Evolutionary conservation across 2,888 invertebrate genomes (phyloP), one percentile per base, ranked within the genome.

Genomic region (Spisula solida): DNA sequence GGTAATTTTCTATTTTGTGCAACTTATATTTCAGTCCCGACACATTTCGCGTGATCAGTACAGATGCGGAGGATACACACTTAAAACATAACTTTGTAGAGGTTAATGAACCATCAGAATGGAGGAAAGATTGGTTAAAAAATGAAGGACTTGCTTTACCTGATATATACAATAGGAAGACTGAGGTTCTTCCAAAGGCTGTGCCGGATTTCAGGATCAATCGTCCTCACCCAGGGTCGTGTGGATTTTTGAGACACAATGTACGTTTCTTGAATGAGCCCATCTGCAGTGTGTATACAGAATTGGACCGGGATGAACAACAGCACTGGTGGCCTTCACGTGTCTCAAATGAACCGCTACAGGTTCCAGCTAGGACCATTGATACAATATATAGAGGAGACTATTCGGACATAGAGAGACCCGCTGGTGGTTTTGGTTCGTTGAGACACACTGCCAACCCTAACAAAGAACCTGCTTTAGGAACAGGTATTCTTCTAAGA

Each of bases 231-330:
- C 95, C 96, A n/a, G 88, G 86, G 12, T 91, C 92, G 18, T 95
- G 95, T 88, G 94, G 94, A 16, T 96, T 96, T 92, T 91, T 96
- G 10, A 87, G 95, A n/a, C 94, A 95, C 56, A 95, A 96, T 94
- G 96, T 95, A 2, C 87, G 94, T 31, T 90, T 95, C 10, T 90
- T 96, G 66, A 96, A 96, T 92, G 96, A 95, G 81, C 96, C 96
- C 20, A 93, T 96, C 25, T 96, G 96, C 91, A 93, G 94, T 90
- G 96, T 96, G 2, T 92, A 93, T 87, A 96, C 96, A 29, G 88
- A 92, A 16, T 88, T 89, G 29, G 93, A 94, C 51, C 91, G 92
- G 29, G 86, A 90, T 55, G 95, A 95, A 60, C 95, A 95, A 86
- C 47, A 90, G 8, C 86, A 91, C 34, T 96, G 96, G 96, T 96